Conservation (phyloP, 2,113 vertebrate genomes). For the Hemichromis elongatus region DNA sequence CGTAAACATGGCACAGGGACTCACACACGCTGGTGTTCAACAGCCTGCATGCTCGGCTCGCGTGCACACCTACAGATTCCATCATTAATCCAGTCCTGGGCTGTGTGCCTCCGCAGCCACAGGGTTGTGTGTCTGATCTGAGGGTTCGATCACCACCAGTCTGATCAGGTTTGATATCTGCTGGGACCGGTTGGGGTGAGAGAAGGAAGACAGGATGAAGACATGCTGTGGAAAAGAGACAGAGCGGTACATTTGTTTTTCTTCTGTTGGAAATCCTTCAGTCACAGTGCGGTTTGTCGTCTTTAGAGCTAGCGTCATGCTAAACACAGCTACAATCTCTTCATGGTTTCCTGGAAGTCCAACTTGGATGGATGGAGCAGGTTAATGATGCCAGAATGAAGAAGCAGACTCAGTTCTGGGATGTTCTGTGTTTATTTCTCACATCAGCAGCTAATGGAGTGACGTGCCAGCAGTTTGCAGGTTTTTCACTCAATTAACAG, state of each 20-base stretch:
- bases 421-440: not conserved
- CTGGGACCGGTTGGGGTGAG: too few species aligned
- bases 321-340: not conserved
- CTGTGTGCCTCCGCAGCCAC: slow-evolving; percentile 41
- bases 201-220: too few species aligned
- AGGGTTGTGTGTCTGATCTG: not conserved
- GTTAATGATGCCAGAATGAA: not conserved
- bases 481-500: not conserved
- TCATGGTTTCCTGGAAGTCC: not conserved
- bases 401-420: not conserved
- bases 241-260: rapidly evolving
- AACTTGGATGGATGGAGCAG: not conserved
- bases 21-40: not conserved
- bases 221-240: too few species aligned
- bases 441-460: not conserved
- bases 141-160: not conserved
- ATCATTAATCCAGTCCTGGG: slow-evolving; percentile 79
- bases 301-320: not conserved
- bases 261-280: not conserved
- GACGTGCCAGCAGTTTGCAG: not conserved
- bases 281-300: not conserved
- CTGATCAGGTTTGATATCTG: rapidly evolving
- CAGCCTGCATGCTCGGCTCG: slow-evolving; percentile 25
- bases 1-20: not conserved
- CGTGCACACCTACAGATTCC: slow-evolving; percentile 74